Evolutionary conservation across 2,113 vertebrate species (phyloP).

Genomic region (Procavia capensis): DNA sequence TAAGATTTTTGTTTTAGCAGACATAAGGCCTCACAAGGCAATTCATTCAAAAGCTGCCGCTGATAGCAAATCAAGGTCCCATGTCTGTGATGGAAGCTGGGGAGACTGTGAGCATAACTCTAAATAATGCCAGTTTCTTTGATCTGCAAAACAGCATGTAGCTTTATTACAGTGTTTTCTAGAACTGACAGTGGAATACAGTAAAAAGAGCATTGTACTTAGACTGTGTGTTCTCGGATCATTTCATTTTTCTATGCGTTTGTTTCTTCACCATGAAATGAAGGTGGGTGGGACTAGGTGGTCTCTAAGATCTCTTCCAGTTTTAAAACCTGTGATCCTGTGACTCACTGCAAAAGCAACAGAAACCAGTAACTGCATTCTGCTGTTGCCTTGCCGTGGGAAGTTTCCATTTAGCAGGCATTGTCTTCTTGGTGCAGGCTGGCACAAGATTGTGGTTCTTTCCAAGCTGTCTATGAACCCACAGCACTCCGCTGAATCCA

Average conservation of each 20-base stretch:
- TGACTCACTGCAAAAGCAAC: background rate
- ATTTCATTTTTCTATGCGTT: background rate
- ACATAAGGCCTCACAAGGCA: slow-evolving; percentile 32
- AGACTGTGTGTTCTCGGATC: background rate
- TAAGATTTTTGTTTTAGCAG: background rate
- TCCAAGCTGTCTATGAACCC: background rate
- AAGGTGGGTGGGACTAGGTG: too few relatives aligned
- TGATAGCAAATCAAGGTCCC: slow-evolving; percentile 55
- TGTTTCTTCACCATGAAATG: background rate
- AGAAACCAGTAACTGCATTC: background rate
- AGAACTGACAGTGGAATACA: slow-evolving; percentile 13
- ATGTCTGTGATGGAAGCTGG: background rate
- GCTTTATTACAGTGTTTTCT: slow-evolving; percentile 60
- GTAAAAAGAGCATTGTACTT: background rate
- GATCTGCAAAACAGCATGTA: slow-evolving; percentile 58
- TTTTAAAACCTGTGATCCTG: background rate
- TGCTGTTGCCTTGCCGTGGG: background rate
- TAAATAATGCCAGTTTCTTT: slow-evolving; percentile 58
- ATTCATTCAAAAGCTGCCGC: slow-evolving; percentile 65
- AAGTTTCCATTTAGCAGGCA: background rate
- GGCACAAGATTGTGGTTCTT: slow-evolving; percentile 43
- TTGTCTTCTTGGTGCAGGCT: slow-evolving; percentile 42
- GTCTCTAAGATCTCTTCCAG: background rate
- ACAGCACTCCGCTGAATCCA: slow-evolving; percentile 58
- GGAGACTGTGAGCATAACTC: slow-evolving; percentile 6